Base-by-base conservation (phyloP, 2,113 vertebrate species). In the Microcebus jonahi region DNA sequence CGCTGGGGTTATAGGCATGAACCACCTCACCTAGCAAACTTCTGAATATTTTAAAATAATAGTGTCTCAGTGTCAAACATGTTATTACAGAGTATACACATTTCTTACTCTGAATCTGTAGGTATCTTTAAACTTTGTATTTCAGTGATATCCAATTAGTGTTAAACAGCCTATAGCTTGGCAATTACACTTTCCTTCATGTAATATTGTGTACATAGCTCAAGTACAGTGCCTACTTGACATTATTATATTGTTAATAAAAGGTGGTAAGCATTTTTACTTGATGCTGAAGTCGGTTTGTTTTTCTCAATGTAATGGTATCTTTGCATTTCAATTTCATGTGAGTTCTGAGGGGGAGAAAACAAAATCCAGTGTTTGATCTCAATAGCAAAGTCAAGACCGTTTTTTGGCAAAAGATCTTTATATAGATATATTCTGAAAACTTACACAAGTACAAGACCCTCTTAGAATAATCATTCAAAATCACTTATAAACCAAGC, bases 41-140 rank as follows among this genome's bases (percentile, higher is more conserved):
- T 86, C 48, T 90, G 70, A 79, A 84, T 76, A 80, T 63, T 92
- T 87, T 14, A 67, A 94, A 80, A 77, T 57, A 83, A 67, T 92
- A 87, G 59, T 86, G 83, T 88, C 48, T 84, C 45, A 61, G 25
- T 67, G 21, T 84, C 96, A 96, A 84, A 45, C 27, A 84, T 53
- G 14, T 84, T 73, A 8, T 59, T 94, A 29, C 45, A 68, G 13
- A 87, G 17, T 39, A 90, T n/a, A 67, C 18, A 10, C 8, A 48
- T 92, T 80, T 42, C 7, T 25, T 57, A 31, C 39, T 9, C 27
- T 84, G 55, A 76, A 59, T 88, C 77, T 14, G 91, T 12, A 86
- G 48, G 17, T 75, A 13, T 73, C 25, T 97, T 87, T 88, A 77
- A 86, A 87, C 8, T 67, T 87, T 77, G n/a, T 27, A 73, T 76